phyloP scores from a whole-genome alignment of 2,888 invertebrate species.

The Dione juno region DNA sequence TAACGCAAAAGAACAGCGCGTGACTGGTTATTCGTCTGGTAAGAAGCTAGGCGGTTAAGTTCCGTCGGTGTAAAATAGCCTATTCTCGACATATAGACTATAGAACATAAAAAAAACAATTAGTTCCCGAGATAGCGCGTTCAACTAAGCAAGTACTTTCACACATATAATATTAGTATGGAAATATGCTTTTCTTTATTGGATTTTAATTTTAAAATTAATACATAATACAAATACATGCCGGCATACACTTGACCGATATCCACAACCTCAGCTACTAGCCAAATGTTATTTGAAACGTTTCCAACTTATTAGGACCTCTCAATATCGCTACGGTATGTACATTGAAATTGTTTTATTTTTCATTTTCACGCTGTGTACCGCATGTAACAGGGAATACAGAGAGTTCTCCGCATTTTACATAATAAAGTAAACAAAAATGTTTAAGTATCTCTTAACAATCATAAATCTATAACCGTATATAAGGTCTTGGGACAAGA shows the following conservation, averaged over 20 bases:
- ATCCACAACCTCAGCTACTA: constrained; percentile 15
- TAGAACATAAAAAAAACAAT: too few relatives aligned
- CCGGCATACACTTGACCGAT: constrained; percentile 22
- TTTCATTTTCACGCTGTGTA: background rate
- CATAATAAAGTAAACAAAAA: too few relatives aligned
- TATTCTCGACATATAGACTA: too few relatives aligned
- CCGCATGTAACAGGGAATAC: background rate
- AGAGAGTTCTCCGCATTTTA: background rate
- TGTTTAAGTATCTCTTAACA: too few relatives aligned
- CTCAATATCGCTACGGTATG: background rate
- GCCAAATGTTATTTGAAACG: constrained; percentile 25
- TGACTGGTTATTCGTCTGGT: too few relatives aligned
- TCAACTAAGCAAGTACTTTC: background rate
- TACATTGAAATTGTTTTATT: background rate
- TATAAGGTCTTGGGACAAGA: too few relatives aligned
- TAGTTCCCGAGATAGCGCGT: background rate
- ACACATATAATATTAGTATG: background rate
- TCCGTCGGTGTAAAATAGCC: too few relatives aligned
- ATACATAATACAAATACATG: background rate
- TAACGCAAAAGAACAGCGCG: too few relatives aligned
- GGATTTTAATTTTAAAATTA: background rate
- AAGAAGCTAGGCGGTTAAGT: too few relatives aligned
- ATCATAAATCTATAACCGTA: too few relatives aligned
- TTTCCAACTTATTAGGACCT: constrained; percentile 19
- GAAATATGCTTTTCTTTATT: background rate